Evolutionary conservation across 2,113 vertebrate genomes (phyloP).

Genomic region (Pan paniscus): DNA sequence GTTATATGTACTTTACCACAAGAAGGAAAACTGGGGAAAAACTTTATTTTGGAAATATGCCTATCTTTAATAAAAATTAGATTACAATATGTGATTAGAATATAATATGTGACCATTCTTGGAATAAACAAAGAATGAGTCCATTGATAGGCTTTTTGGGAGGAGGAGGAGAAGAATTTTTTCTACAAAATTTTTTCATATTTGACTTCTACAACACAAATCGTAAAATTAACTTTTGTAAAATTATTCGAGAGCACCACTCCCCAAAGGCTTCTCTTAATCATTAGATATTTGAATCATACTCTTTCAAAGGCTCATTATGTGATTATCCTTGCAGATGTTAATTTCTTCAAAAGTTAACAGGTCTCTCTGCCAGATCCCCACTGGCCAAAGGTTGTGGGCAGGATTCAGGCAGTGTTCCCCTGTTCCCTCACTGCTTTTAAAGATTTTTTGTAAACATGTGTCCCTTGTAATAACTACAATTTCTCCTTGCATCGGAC

Average conservation of each 20-base stretch:
- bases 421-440: background rate
- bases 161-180: background rate
- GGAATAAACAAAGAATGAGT: conserved; percentile 30
- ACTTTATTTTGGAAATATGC: conserved; percentile 11
- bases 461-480: background rate
- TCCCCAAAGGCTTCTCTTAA: background rate
- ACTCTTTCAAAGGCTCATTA: background rate
- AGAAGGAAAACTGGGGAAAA: background rate
- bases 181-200: conserved; percentile 4
- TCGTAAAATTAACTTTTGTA: background rate
- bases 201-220: conserved; percentile 14
- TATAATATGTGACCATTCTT: background rate
- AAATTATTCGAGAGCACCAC: background rate
- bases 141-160: background rate
- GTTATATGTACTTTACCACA: background rate
- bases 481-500: background rate
- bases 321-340: background rate
- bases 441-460: background rate
- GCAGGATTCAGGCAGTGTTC: background rate
- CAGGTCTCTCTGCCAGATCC: background rate
- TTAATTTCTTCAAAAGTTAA: background rate
- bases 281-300: background rate
- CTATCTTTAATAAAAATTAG: background rate
- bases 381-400: background rate
- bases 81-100: background rate